Conservation (phyloP, 2,888 invertebrate genomes). For the Andrena haemorrhoa region DNA sequence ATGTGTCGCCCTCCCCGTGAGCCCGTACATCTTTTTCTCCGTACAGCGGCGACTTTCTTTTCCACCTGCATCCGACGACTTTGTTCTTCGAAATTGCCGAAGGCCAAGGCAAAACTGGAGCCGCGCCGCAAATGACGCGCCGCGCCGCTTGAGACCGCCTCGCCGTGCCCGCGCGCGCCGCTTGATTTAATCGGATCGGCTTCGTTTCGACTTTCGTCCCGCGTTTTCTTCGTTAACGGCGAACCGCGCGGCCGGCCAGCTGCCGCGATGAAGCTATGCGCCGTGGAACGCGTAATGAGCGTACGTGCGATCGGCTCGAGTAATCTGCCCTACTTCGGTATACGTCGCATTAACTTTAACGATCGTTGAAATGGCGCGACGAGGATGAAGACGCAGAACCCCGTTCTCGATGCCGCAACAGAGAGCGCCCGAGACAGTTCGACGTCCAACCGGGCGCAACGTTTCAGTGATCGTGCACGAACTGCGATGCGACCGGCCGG, state of each 20-base stretch:
- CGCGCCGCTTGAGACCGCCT: neutral
- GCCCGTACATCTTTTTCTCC: slow-evolving; percentile 49
- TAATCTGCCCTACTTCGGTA: slow-evolving; percentile 69
- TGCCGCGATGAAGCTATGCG: slow-evolving; percentile 70
- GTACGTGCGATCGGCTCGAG: slow-evolving; percentile 67
- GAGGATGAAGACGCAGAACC: slow-evolving; percentile 59
- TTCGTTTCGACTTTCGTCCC: slow-evolving; percentile 60
- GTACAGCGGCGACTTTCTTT: slow-evolving; percentile 9
- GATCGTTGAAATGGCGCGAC: slow-evolving; percentile 56
- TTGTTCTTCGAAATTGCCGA: slow-evolving; percentile 55
- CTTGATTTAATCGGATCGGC: slow-evolving; percentile 60
- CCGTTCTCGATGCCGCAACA: slow-evolving; percentile 21
- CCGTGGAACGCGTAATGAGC: slow-evolving; percentile 69
- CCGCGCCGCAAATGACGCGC: slow-evolving; percentile 45
- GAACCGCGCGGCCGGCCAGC: slow-evolving; percentile 23
- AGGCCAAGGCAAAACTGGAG: slow-evolving; percentile 28
- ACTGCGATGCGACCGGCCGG: neutral
- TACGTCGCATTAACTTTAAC: slow-evolving; percentile 72
- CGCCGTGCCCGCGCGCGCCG: slow-evolving; percentile 28
- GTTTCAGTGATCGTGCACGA: slow-evolving; percentile 17
- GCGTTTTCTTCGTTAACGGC: slow-evolving; percentile 64
- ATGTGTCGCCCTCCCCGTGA: slow-evolving; percentile 13
- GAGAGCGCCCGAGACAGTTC: slow-evolving; percentile 17
- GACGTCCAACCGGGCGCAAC: slow-evolving; percentile 41
- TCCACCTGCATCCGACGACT: slow-evolving; percentile 25